phyloP scores from a whole-genome alignment of 2,888 invertebrate genomes.

The Drosophila mercatorum region DNA sequence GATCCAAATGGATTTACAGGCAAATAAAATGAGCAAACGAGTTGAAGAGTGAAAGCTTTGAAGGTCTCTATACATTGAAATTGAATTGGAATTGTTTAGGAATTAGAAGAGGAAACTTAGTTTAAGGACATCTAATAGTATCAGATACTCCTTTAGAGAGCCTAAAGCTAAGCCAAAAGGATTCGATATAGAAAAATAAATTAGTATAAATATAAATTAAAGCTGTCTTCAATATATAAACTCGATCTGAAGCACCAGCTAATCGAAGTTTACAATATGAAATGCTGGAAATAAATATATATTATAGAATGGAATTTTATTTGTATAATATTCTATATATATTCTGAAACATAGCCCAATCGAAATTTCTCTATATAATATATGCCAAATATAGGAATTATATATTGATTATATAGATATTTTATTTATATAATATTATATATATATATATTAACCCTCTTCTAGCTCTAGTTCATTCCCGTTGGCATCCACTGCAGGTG shows the following conservation, averaged over 20 bases:
- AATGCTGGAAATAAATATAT: no score
- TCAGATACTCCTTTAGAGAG: no score
- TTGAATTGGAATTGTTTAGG: accelerated
- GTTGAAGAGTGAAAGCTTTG: background rate
- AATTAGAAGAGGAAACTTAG: background rate
- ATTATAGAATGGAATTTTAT: no score
- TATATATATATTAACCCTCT: background rate
- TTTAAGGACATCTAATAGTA: background rate
- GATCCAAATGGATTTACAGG: background rate
- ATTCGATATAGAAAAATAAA: no score
- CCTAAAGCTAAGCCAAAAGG: no score
- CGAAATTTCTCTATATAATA: background rate
- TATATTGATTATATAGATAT: background rate
- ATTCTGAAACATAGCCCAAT: background rate
- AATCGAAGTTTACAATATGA: no score
- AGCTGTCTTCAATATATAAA: no score
- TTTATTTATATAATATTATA: background rate
- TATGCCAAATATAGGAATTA: background rate
- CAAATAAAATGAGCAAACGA: background rate
- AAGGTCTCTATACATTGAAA: background rate
- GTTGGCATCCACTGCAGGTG: background rate
- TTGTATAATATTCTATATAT: background rate
- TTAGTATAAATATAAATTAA: no score
- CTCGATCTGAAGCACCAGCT: no score
- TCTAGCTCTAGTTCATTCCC: background rate